phyloP scores from a whole-genome alignment of 2,113 vertebrate species.

The Procavia capensis region DNA sequence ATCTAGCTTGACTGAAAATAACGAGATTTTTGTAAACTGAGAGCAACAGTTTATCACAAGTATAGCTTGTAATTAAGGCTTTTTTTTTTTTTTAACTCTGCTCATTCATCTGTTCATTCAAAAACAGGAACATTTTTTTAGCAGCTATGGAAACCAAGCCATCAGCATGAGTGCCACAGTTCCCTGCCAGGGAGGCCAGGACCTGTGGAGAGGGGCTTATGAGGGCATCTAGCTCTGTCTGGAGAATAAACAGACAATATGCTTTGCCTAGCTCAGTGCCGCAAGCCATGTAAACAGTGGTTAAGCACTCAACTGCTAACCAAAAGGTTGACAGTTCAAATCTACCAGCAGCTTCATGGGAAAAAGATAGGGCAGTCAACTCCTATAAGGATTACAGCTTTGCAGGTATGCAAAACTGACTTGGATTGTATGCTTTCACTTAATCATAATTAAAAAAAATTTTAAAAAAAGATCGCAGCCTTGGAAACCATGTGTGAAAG shows the following conservation, averaged over 20 bases:
- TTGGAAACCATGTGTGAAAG: too few relatives aligned
- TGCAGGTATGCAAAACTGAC: too few relatives aligned
- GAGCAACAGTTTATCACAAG: background rate
- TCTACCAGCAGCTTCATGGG: too few relatives aligned
- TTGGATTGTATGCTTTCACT: too few relatives aligned
- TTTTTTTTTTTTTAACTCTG: slow-evolving; percentile 1
- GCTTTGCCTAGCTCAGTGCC: background rate
- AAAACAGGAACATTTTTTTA: background rate
- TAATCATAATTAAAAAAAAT: too few relatives aligned
- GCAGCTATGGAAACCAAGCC: background rate
- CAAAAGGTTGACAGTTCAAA: too few relatives aligned
- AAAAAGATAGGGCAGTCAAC: too few relatives aligned
- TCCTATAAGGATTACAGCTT: too few relatives aligned
- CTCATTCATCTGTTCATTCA: background rate
- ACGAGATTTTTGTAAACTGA: slow-evolving; percentile 14
- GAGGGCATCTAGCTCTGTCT: background rate
- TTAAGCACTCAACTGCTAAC: too few relatives aligned
- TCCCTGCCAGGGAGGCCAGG: background rate
- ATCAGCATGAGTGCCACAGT: background rate
- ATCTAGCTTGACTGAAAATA: background rate
- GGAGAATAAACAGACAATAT: background rate
- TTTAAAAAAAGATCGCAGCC: too few relatives aligned
- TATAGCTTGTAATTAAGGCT: slow-evolving; percentile 1
- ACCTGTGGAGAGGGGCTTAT: background rate
- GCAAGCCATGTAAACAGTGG: too few relatives aligned